Base-by-base conservation (phyloP, 2,888 invertebrate species). In the Fragum sueziense region DNA sequence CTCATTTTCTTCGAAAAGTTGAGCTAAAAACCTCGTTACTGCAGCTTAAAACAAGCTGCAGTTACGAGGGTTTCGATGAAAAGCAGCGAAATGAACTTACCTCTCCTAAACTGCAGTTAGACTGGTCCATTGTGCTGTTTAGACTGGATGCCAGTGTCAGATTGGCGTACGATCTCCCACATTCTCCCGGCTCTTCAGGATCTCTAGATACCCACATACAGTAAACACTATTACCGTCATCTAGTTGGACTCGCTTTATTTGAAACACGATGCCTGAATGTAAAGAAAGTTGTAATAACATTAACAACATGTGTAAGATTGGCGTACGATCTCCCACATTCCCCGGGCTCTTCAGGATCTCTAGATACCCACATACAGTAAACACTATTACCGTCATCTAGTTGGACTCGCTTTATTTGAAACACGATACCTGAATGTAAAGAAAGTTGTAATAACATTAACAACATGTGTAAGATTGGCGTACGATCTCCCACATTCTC, bases 301-400 rank as follows among this genome's bases (percentile, higher is more conserved):
- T n/a, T n/a, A n/a, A n/a, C n/a, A n/a, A n/a, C n/a, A n/a, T n/a
- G 87, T 25, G 94, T 94, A 14, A 94, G 88, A 85, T 93, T 93
- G 25, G 91, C 91, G 67, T 84, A 87, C 6, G 90, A 89, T 62
- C 91, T 81, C 20, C 90, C 90, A 7, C 92, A 91, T 74, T 93
- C 93, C 0, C 85, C 91, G 0, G 89, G 87, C 71, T 93, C 93
- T 74, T 92, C 92, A 0, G 94, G 93, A 85, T 94, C 94, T 7
- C 94, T 92, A 31, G 95, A 95, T 70, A 95, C 94, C 94, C 95
- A 96, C 87, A 95, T 94, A 91, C 95, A 95, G 76, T 95, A 95
- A 33, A 95, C 94, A 62, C 93, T 91, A n/a, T 93, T 92, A 1
- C 95, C 95, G 77, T 93, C 94, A 2, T 92, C 93, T 61, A 93